Evolutionary conservation across 2,797 vertebrate genomes (phyloP).

Genomic region (Heterohyrax brucei): DNA sequence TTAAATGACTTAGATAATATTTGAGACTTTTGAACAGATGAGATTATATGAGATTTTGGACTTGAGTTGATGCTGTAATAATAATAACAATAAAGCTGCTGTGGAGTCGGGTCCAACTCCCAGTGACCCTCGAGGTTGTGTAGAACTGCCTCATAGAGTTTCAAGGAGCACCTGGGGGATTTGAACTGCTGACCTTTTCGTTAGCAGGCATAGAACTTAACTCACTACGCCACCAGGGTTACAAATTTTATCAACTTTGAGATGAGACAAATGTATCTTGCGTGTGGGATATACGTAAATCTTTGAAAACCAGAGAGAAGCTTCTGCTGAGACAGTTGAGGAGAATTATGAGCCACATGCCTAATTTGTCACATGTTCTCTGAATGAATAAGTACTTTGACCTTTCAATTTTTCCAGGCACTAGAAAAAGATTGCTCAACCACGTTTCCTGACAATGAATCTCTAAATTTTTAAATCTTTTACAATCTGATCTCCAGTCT

Average conservation of each 20-base stretch:
- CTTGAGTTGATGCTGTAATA: neutral
- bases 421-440: neutral
- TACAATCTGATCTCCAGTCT: neutral
- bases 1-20: neutral
- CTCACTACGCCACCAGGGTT: neutral
- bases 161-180: too few relatives aligned
- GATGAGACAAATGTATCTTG: neutral
- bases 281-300: neutral
- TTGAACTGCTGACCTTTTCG: too few relatives aligned
- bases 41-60: neutral
- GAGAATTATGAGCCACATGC: neutral
- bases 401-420: neutral
- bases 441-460: neutral
- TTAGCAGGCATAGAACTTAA: too few relatives aligned
- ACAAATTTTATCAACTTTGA: neutral
- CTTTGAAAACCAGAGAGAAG: neutral
- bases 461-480: neutral
- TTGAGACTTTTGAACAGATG: conserved; percentile 26
- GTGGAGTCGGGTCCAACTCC: too few relatives aligned
- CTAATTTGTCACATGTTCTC: neutral
- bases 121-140: too few relatives aligned
- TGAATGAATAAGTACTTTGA: neutral
- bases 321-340: neutral
- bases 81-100: too few relatives aligned
- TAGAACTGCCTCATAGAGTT: too few relatives aligned